Evolutionary conservation across 2,888 invertebrate genomes (phyloP).

Genomic region (Aporophyla lueneburgensis): DNA sequence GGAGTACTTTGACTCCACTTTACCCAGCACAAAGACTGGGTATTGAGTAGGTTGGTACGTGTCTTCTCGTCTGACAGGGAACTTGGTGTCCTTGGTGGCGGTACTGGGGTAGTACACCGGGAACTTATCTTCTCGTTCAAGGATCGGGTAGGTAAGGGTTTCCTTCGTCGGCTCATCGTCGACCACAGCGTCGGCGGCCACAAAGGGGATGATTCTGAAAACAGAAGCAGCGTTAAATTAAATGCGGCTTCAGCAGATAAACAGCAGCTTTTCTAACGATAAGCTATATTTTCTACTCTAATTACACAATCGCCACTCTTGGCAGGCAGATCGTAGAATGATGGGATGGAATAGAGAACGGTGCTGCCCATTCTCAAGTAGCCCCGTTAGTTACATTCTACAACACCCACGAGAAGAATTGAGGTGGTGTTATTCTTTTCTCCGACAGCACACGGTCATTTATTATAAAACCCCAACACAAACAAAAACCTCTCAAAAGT

Average conservation of each 20-base stretch:
- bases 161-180: conserved; percentile 88
- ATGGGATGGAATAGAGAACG: too few relatives aligned
- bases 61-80: conserved; percentile 79
- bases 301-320: too few relatives aligned
- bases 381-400: too few relatives aligned
- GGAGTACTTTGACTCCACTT: conserved; percentile 73
- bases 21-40: conserved; percentile 83
- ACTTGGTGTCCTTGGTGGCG: conserved; percentile 74
- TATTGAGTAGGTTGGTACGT: conserved; percentile 82
- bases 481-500: too few relatives aligned
- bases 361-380: too few relatives aligned
- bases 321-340: too few relatives aligned
- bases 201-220: conserved; percentile 96
- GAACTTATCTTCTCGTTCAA: conserved; percentile 85
- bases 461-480: too few relatives aligned
- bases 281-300: background rate
- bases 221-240: background rate
- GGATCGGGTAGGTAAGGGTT: conserved; percentile 76
- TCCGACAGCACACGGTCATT: too few relatives aligned
- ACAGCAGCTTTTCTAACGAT: background rate
- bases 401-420: too few relatives aligned
- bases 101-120: conserved; percentile 83
- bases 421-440: too few relatives aligned
- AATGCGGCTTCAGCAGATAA: background rate
- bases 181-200: conserved; percentile 95